These are phyloP conservation scores for Lepidochrysops patricia DNA, from an alignment of 2,888 invertebrate species.

Conservation along the genomic window DNA sequence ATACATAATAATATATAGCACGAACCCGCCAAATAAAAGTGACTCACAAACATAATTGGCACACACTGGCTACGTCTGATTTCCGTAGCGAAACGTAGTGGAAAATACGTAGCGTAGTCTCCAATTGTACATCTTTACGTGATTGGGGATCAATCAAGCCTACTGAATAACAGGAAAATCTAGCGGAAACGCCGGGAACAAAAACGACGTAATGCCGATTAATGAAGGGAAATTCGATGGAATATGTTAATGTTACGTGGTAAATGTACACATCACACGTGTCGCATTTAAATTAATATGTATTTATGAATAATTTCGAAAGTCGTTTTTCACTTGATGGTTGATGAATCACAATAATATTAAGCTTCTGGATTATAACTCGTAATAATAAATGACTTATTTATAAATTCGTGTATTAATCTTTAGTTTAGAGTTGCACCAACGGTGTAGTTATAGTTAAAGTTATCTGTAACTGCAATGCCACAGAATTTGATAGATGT, in stretches of 20 bases:
- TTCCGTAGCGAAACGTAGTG: conserved; percentile 1
- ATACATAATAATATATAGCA: neutral
- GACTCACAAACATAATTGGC: neutral
- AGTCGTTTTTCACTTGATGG: no score
- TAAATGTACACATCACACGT: no score
- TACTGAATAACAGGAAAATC: conserved; percentile 16
- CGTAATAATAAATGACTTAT: no score
- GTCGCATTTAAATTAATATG: no score
- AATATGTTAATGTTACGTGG: neutral
- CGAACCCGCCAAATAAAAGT: neutral
- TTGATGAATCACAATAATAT: no score
- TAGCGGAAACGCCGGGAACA: conserved; percentile 1
- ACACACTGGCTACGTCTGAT: neutral
- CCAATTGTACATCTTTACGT: conserved; percentile 20
- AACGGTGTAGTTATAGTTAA: no score
- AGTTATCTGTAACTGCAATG: no score
- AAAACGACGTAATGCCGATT: conserved; percentile 2
- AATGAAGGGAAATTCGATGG: neutral
- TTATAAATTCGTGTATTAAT: no score
- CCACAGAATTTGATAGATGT: no score
- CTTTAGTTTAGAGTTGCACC: no score
- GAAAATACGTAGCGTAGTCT: conserved; percentile 10
- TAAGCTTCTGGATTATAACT: no score
- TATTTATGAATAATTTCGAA: no score
- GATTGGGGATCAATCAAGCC: conserved; percentile 21